These are phyloP conservation scores for Crotalus tigris DNA, from an alignment of 2,113 vertebrate species.

Conservation along the genomic window DNA sequence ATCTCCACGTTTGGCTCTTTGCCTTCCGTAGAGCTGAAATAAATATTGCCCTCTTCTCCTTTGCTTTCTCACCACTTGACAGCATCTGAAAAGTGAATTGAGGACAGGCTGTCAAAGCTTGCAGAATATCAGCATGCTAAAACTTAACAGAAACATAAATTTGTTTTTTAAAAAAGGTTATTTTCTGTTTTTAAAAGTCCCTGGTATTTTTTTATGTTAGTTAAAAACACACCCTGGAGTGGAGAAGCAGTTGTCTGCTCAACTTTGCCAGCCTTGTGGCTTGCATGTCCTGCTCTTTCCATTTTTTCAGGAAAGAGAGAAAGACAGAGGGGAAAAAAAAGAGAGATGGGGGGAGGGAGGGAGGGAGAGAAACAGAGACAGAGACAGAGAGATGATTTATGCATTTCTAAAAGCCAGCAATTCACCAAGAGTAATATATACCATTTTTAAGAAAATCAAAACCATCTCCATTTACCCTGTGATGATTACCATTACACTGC, in stretches of 20 bases:
- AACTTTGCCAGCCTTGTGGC: neutral
- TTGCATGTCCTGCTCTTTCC: neutral
- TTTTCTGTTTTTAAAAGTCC: neutral
- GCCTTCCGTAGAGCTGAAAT: neutral
- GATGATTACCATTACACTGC: neutral
- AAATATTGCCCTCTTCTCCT: neutral
- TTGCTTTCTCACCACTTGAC: neutral
- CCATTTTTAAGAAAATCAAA: conserved; percentile 21
- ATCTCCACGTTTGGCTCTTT: neutral
- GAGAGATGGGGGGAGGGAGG: no score
- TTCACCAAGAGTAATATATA: conserved; percentile 14
- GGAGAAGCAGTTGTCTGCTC: neutral
- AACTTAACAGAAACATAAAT: neutral
- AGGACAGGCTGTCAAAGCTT: neutral
- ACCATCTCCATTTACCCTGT: conserved; percentile 19
- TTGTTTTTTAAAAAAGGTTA: neutral
- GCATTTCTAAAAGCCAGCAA: neutral
- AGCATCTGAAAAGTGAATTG: neutral
- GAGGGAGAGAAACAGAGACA: neutral
- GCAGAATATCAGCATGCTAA: neutral
- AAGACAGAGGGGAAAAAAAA: no score
- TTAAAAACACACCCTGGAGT: neutral
- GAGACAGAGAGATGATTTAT: neutral
- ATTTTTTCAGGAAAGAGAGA: neutral
- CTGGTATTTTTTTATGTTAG: neutral